Base-by-base conservation (phyloP, 2,797 vertebrate genomes). In the Serranus cabrilla region DNA sequence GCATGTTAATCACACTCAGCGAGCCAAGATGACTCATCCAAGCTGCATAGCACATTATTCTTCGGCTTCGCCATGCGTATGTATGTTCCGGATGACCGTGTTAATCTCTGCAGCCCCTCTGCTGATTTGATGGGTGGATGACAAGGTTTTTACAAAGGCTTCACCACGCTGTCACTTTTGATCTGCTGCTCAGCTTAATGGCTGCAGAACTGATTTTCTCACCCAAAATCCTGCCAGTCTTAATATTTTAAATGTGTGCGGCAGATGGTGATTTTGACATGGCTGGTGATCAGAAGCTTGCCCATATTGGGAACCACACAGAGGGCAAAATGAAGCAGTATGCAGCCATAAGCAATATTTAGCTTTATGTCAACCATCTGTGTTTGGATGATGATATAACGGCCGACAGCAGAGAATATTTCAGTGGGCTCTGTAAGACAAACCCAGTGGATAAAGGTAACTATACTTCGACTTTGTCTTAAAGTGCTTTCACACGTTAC, bases 221-320 rank as follows among this genome's bases (percentile, higher is more conserved):
- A 56, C 57, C 83, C 62, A n/a, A 77, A 78, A 79, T 67, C 75
- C 71, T 71, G 59, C 51, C 56, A 76, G 64, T 77, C 57, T 74
- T 74, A 21, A 74, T 75, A 70, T 84, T 81, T 85, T 51, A 71
- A 85, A 78, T 63, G 68, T 72, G 51, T 40, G 64, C 11, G 52
- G 72, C 80, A 84, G 80, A 88, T 81, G 76, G 80, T 59, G 61
- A 66, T 76, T 88, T 89, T 83, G 75, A 72, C 78, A 56, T 69
- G 57, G 47, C 39, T 52, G 43, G 34, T 52, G 66, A 76, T 80
- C 66, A 83, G 74, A 80, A 64, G 55, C 43, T 37, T 70, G 25
- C 20, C 70, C 73, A 65, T 71, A 67, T 52, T 62, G 54, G 39
- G 11, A 66, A 58, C 21, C 45, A 71, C n/a, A 47, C 34, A 37